A percentile compares a stretch with the other conserved stretches of the same genome.
Conservation (phyloP, 1,140 invertebrate genomes). For the Drosophila bipectinata region DNA sequence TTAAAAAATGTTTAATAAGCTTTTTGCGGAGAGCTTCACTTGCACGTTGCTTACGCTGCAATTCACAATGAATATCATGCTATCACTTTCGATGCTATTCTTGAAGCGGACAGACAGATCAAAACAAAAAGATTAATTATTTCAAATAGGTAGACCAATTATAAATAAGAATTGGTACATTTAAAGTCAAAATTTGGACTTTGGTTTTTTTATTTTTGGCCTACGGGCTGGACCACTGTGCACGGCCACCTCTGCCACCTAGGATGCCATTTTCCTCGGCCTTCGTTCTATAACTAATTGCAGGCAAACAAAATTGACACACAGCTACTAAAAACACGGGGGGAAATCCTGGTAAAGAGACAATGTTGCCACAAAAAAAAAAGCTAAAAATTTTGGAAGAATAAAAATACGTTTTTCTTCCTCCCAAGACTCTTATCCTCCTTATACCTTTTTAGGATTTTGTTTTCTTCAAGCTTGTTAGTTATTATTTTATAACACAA, state of each 20-base stretch:
- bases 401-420: neutral
- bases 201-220: too few species aligned
- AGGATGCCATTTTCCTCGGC: constrained; percentile 16
- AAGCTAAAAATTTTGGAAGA: neutral
- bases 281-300: constrained; percentile 57
- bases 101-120: too few species aligned
- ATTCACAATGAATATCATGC: too few species aligned
- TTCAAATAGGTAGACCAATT: too few species aligned
- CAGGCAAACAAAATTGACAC: constrained; percentile 62
- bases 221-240: too few species aligned
- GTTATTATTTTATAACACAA: neutral
- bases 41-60: too few species aligned
- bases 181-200: too few species aligned
- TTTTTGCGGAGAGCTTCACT: too few species aligned
- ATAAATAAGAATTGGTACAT: too few species aligned
- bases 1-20: too few species aligned
- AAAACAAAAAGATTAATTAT: too few species aligned
- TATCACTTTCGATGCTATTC: too few species aligned
- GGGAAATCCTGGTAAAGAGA: neutral
- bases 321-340: constrained; percentile 1
- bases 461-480: neutral
- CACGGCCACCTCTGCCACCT: neutral
- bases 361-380: neutral
- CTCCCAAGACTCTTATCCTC: neutral
- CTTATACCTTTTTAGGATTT: neutral